phyloP scores from a whole-genome alignment of 1,140 invertebrate genomes.

The Diabrotica virgifera region DNA sequence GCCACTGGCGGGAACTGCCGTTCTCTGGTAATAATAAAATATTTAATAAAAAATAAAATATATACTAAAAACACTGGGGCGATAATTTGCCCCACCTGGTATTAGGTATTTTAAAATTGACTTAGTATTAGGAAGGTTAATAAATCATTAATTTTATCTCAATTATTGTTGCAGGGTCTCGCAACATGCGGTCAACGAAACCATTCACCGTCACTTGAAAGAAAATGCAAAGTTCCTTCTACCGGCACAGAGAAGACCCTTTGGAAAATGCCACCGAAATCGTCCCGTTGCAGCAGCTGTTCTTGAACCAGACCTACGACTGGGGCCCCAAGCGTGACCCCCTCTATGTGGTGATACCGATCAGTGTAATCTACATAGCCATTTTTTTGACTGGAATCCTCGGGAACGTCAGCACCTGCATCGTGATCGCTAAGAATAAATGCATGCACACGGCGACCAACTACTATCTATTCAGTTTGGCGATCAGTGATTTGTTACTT shows the following conservation, averaged over 20 bases:
- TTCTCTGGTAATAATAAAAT: too few relatives aligned
- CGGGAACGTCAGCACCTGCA: slow-evolving; percentile 75
- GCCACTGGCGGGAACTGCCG: too few relatives aligned
- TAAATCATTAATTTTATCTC: too few relatives aligned
- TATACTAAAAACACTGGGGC: too few relatives aligned
- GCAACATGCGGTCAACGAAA: neutral
- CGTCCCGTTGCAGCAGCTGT: neutral
- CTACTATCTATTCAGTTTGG: slow-evolving; percentile 76
- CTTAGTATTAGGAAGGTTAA: too few relatives aligned
- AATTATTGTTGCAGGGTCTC: neutral
- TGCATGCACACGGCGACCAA: slow-evolving; percentile 76
- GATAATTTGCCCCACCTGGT: too few relatives aligned
- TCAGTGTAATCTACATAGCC: slow-evolving; percentile 62
- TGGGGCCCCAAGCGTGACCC: slow-evolving; percentile 51
- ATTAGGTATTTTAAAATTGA: too few relatives aligned
- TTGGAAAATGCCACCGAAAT: neutral
- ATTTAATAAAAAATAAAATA: too few relatives aligned
- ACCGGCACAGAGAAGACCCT: neutral
- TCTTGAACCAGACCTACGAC: slow-evolving; percentile 31
- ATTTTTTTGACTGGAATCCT: slow-evolving; percentile 70
- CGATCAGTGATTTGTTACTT: slow-evolving; percentile 73
- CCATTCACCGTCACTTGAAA: slow-evolving; percentile 59
- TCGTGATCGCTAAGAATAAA: slow-evolving; percentile 75
- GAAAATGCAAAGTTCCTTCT: slow-evolving; percentile 25
- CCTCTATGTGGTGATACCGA: slow-evolving; percentile 57